These are phyloP conservation scores for Kryptolebias marmoratus DNA, from an alignment of 2,113 vertebrate genomes.

Conservation along the genomic window DNA sequence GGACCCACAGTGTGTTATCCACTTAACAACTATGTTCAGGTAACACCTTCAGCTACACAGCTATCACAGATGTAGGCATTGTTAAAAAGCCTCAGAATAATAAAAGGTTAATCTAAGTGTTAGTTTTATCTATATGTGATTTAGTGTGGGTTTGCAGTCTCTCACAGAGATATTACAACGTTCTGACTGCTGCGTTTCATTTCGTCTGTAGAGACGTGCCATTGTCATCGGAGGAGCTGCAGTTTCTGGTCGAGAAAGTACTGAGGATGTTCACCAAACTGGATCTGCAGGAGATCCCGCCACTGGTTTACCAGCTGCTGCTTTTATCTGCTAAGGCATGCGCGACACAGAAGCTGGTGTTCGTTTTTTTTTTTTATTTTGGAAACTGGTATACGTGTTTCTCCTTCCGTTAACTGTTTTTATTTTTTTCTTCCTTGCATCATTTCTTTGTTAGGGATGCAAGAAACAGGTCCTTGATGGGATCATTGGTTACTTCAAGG, in stretches of 20 bases:
- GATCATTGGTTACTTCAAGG: conserved; percentile 89
- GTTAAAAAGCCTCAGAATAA: no score
- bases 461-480: conserved; percentile 90
- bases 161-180: neutral
- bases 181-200: neutral
- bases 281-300: conserved; percentile 94
- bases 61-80: no score
- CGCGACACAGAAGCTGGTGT: neutral
- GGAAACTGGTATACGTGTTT: neutral
- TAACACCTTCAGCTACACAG: conserved; percentile 58
- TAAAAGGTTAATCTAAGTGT: no score
- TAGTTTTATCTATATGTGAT: no score
- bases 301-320: conserved; percentile 94
- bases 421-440: neutral
- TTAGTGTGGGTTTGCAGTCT: no score
- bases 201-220: conserved; percentile 85
- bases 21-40: conserved; percentile 96
- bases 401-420: neutral
- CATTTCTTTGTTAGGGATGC: conserved; percentile 83
- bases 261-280: conserved; percentile 88
- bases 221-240: conserved; percentile 88
- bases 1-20: conserved; percentile 87
- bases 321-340: conserved; percentile 92
- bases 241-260: conserved; percentile 90
- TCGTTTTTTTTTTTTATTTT: neutral